A percentile compares a stretch with the other conserved stretches of the same genome.
These are phyloP conservation scores for Bufo gargarizans DNA, from an alignment of 2,113 vertebrate genomes.

Conservation along the genomic window DNA sequence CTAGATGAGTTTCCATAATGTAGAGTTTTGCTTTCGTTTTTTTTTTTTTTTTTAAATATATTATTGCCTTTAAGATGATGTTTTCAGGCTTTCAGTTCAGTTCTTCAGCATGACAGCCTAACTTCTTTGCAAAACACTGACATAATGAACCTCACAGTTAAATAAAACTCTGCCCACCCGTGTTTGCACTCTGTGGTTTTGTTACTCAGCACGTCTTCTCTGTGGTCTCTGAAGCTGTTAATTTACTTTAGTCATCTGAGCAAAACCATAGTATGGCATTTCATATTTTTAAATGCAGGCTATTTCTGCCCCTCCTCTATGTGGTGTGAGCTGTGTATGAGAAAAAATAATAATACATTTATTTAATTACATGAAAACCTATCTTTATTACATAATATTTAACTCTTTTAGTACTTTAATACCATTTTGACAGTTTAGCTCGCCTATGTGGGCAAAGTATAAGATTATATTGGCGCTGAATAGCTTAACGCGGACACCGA, in stretches of 20 bases:
- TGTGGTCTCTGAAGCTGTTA: conserved; percentile 34
- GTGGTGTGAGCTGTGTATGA: background rate
- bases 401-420: background rate
- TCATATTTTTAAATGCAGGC: conserved; percentile 29
- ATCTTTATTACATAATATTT: background rate
- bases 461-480: too few relatives aligned
- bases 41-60: background rate
- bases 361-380: background rate
- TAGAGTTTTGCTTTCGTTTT: background rate
- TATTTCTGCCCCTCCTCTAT: background rate
- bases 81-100: conserved; percentile 16
- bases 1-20: background rate
- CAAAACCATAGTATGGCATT: conserved; percentile 8
- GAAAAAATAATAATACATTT: background rate
- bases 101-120: background rate
- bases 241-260: conserved; percentile 11
- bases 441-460: too few relatives aligned
- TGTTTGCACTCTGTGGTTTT: conserved; percentile 30
- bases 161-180: conserved; percentile 28
- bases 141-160: conserved; percentile 30
- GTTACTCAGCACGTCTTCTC: conserved; percentile 9
- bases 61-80: background rate
- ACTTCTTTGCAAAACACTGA: background rate
- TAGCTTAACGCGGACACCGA: too few relatives aligned
- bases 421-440: too few relatives aligned